Conservation (phyloP, 2,888 invertebrate species). For the Crematogaster levior region DNA sequence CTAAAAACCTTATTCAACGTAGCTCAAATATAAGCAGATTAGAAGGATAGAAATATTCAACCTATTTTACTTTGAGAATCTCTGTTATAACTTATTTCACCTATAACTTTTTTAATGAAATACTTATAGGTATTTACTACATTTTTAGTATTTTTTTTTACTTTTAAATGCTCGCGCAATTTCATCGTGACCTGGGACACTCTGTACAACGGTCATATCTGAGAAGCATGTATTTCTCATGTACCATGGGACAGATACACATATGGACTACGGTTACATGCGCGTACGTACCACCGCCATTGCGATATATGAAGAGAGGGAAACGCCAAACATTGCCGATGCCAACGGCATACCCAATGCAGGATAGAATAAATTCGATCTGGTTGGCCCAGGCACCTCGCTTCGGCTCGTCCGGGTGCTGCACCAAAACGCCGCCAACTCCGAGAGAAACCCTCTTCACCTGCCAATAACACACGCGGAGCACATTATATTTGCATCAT, state of each 20-base stretch:
- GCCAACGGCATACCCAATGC: constrained; percentile 92
- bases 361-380: constrained; percentile 91
- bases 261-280: not conserved
- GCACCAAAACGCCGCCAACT: constrained; percentile 78
- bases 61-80: too few relatives aligned
- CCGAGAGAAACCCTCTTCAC: constrained; percentile 78
- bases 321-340: constrained; percentile 93
- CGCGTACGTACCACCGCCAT: constrained; percentile 90
- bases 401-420: constrained; percentile 76
- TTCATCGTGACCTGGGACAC: not conserved
- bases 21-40: not conserved
- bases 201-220: not conserved
- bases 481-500: constrained; percentile 70
- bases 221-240: not conserved
- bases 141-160: not conserved
- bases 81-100: not conserved
- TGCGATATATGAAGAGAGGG: constrained; percentile 92
- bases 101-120: not conserved
- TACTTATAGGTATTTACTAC: not conserved
- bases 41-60: not conserved
- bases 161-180: not conserved
- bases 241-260: constrained; percentile 16
- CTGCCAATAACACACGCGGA: constrained; percentile 75
- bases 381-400: constrained; percentile 89
- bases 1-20: not conserved